Evolutionary conservation across 1,140 invertebrate genomes (phyloP), one percentile per base, ranked within the genome.

Genomic region (Steinernema khuongi): DNA sequence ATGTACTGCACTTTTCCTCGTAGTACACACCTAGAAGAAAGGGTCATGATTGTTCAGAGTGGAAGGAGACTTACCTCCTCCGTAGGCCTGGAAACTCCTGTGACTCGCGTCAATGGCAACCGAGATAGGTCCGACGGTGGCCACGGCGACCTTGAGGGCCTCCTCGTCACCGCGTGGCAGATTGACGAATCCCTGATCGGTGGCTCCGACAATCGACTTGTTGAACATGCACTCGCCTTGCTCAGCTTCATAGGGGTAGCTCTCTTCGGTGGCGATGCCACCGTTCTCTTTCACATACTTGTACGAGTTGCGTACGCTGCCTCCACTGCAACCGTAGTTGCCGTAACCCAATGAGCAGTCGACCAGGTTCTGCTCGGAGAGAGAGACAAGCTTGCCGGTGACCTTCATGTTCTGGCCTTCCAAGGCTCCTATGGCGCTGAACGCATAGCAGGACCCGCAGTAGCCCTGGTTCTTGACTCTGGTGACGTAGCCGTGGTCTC

Each of bases 391-490:
- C 76, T 90, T 89, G 50, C 92, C 92, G 30, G 89, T 90, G 85
- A 92, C 90, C 75, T 94, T 90, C 87, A 92, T 96, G 86, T 96
- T 91, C 86, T 98, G 96, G 19, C 92, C 96, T 89, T 99, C 96
- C 26, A 99, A 87, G 0, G 96, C 88, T 29, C 95, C 96, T 77
- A 94, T 97, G 90, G 93, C 86, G 76, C 92, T 93, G 88, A 97
- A 96, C 74, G 93, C 90, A 94, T 93, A 97, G 88, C 94, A 96
- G 2, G 93, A 94, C 74, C 94, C 94, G 87, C 94, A 97, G 83
- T 91, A 89, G 43, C 85, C 83, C 87, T 97, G 94, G 88, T 97
- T 91, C 87, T 97, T 97, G 36, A 97, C 89, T 0, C 88, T 88
- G 28, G 94, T 97, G 19, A 98, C 94, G 77, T 92, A 92, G 43